These are phyloP conservation scores for Monochamus alternatus DNA, from an alignment of 2,888 invertebrate species.

Conservation along the genomic window DNA sequence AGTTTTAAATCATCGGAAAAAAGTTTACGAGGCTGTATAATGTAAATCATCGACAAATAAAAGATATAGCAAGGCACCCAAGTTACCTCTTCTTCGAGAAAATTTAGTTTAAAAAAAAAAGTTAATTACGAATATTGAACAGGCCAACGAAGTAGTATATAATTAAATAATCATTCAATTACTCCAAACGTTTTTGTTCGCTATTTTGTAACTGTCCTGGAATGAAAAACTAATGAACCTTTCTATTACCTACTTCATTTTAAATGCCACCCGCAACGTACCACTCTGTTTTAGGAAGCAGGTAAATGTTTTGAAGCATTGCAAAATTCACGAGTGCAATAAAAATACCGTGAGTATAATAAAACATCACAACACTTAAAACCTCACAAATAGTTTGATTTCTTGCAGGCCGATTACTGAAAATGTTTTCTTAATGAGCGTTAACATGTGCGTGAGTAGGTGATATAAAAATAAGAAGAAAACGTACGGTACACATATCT, in stretches of 20 bases:
- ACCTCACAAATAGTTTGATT: too few species aligned
- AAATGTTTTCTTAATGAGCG: too few species aligned
- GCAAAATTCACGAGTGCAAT: not conserved
- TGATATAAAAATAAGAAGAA: too few species aligned
- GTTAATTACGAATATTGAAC: not conserved
- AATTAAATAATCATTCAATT: constrained; percentile 35
- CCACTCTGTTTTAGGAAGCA: not conserved
- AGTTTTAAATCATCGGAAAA: not conserved
- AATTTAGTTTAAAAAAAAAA: constrained; percentile 14
- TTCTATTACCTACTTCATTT: constrained; percentile 8
- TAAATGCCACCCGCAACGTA: constrained; percentile 18
- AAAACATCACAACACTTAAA: too few species aligned
- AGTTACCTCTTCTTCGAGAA: not conserved
- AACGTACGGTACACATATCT: not conserved
- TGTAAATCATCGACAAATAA: too few species aligned
- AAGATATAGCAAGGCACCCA: too few species aligned
- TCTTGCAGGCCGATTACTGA: too few species aligned
- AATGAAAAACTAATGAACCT: constrained; percentile 15
- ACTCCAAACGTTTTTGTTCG: constrained; percentile 20
- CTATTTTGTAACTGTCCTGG: constrained; percentile 25
- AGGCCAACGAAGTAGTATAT: constrained; percentile 4
- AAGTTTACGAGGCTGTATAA: not conserved
- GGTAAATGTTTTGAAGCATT: not conserved
- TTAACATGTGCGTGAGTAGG: too few species aligned
- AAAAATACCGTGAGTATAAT: not conserved